Evolutionary conservation across 2,888 invertebrate genomes (phyloP), one percentile per base, ranked within the genome.

Genomic region (Caenorhabditis sp.): DNA sequence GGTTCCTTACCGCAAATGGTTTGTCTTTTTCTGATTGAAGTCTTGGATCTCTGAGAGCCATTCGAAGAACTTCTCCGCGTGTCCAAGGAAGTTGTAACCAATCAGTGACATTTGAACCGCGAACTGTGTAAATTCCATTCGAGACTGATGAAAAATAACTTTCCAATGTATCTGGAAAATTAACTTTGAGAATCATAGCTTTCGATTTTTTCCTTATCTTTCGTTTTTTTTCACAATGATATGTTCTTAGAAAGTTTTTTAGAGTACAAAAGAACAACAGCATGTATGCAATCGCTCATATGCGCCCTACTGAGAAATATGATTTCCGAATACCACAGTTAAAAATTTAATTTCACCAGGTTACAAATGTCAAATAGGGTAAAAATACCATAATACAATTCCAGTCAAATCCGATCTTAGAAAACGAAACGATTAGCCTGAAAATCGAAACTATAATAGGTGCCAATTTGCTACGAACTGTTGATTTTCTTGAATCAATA

Each of bases 51-150:
- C 64, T 63, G 14, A 31, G 25, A 20, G 83, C 80, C 70, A 85
- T 66, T 23, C 72, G 63, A 23, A 77, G 43, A 17, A 85, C 73
- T 25, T 86, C 85, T 20, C 77, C 60, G 38, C 80, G 72, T 2
- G 81, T 80, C 73, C 83, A 83, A 7, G 85, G 82, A 12, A 80
- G 60, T 49, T 73, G 61, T 0, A 75, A 63, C 84, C 85, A 87
- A 25, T 82, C 82, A 31, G 83, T 72, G 20, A 86, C 83, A 70
- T 84, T 83, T 17, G 81, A 81, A n/a, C 80, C 83, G 1, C 72
- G 52, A 38, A 87, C 83, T 5, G 85, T 80, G 72, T 87, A 87
- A n/a, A 87, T 67, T 7, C 83, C 84, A 65, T 87, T 87, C 1
- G 87, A 87, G n/a, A 83, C 79, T 7, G 82, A 75, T 23, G 67